Base-by-base conservation (phyloP, 2,888 invertebrate genomes). In the Drosophila limbata region DNA sequence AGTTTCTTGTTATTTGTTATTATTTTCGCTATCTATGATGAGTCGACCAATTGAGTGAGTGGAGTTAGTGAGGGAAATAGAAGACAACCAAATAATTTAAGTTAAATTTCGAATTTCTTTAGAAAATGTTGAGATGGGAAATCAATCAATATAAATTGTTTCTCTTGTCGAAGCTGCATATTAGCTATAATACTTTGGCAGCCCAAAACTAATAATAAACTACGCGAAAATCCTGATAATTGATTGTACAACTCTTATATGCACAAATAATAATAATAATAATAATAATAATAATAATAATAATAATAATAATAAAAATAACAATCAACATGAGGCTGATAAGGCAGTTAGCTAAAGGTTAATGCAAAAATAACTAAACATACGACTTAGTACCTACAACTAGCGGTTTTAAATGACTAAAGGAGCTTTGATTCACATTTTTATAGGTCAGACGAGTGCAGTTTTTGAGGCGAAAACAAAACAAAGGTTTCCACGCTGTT, bases 391-490 rank as follows among this genome's bases (percentile, higher is more conserved):
- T 61, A 25, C 31, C 69, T 86, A 86, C 48, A 86, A 73, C 86
- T 82, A 86, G 47, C 69, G 57, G 57, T 57, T 63, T 66, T 44
- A 37, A 72, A 68, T 63, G 64, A 77, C 75, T 85, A 85, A 88
- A 85, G 86, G 88, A 88, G 88, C 84, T 84, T 88, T 87, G 85
- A 88, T 88, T 82, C 74, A 79, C 78, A 71, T 76, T 87, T 82
- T 47, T 59, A 51, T 69, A 53, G 64, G 56, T 64, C 51, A 59
- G 63, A 68, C 53, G 44, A 35, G 50, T 63, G 21, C 53, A 64
- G 61, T 45, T 53, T 11, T 28, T 44, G 52, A 39, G 47, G 5
- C 25, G 25, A 56, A 42, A 42, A 17, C 19, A 53, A 40, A 13
- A 33, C n/a, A 39, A 39, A 31, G 25, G 13, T 21, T 57, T 17